Base-by-base conservation (phyloP, 2,797 vertebrate species). In the Natrix natrix region DNA sequence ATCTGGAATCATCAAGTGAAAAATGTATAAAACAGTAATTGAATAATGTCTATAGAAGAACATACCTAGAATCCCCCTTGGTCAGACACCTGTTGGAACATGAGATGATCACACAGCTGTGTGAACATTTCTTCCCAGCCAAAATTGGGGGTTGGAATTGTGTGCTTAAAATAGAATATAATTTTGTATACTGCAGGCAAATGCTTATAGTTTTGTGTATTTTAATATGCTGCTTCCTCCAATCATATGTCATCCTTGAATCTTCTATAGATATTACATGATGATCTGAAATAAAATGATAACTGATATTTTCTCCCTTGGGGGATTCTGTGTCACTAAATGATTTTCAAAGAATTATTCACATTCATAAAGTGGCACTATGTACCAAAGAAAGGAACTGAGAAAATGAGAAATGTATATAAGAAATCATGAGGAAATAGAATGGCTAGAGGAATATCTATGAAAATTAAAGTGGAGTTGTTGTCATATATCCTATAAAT, bases 41-140 rank as follows among this genome's bases (percentile, higher is more conserved):
- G 56, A 91, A 78, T 90, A 86, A 90, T 61, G 24, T 59, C 26
- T 87, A 37, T 26, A 78, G 22, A 48, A 78, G 63, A 88, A 93
- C 37, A 24, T 78, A 91, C n/a, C 22, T 59, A 56, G 37, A 93
- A 87, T 90, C 89, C 92, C 60, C 32, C 54, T 90, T 87, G 78
- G 60, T 66, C 52, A 93, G 92, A 90, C 52, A 90, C 43, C 63
- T 91, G 86, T 88, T 56, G 88, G 63, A 93, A 78, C 86, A 22
- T 91, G 52, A 66, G 32, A 28, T 61, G 74, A 90, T 16, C 43
- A 56, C 28, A 87, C 24, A 66, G 32, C 78, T 90, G 78, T 55
- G 16, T 22, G 56, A 88, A 93, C 13, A 54, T 91, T 28, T 87
- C 24, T 69, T 91, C 55, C 61, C 55, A 93, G 74, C 16, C 61